Conservation (phyloP, 2,113 vertebrate genomes). For the Forbesichthys papilliferus region DNA sequence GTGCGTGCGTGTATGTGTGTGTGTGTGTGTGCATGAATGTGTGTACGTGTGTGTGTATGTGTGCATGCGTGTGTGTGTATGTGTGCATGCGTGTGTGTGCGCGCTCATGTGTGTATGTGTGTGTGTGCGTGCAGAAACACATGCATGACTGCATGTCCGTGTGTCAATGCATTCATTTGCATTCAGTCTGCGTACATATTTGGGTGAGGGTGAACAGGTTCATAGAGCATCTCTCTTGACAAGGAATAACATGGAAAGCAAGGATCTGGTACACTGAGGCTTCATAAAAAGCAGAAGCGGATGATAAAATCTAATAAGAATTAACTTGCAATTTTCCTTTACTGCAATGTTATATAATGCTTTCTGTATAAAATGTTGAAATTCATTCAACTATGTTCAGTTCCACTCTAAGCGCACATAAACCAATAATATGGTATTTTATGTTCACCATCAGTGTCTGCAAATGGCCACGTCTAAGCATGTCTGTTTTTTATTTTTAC, state of each 20-base stretch:
- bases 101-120: not conserved
- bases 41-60: conserved; percentile 33
- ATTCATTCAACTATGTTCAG: not conserved
- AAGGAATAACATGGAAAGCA: conserved; percentile 28
- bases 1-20: conserved; percentile 26
- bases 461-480: not conserved
- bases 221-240: conserved; percentile 40
- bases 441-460: conserved; percentile 11
- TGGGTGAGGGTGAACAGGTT: conserved; percentile 30
- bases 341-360: no score
- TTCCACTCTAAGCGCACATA: not conserved
- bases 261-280: conserved; percentile 34
- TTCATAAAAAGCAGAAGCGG: conserved; percentile 22
- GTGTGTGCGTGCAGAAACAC: not conserved
- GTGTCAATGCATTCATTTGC: not conserved
- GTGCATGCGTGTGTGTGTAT: not conserved
- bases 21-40: conserved; percentile 11
- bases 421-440: not conserved
- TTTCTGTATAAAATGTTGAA: no score
- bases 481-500: conserved; percentile 18
- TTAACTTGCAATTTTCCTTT: no score
- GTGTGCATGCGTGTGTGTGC: conserved; percentile 1
- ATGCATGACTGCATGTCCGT: not conserved
- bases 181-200: not conserved
- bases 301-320: no score